Evolutionary conservation across 2,888 invertebrate genomes (phyloP).

Genomic region (Melanotus villosus): DNA sequence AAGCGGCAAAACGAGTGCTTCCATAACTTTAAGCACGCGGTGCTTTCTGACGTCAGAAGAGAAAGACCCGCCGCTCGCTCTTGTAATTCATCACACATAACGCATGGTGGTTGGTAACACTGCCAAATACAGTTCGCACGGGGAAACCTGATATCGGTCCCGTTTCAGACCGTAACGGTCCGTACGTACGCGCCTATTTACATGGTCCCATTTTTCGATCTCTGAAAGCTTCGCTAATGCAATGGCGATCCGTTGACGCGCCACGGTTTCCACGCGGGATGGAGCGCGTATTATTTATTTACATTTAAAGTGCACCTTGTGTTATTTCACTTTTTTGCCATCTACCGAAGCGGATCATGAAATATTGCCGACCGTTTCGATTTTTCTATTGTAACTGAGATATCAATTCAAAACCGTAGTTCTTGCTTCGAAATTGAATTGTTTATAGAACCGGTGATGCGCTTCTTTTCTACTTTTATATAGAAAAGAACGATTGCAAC

Average conservation of each 20-base stretch:
- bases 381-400: conserved; percentile 44
- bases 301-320: conserved; percentile 45
- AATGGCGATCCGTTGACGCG: conserved; percentile 32
- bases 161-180: conserved; percentile 40
- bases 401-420: conserved; percentile 32
- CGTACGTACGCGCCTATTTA: conserved; percentile 16
- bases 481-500: too few relatives aligned
- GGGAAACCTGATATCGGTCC: conserved; percentile 53
- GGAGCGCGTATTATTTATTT: conserved; percentile 45
- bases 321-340: conserved; percentile 43
- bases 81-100: conserved; percentile 58
- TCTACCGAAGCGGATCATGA: conserved; percentile 44
- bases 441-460: conserved; percentile 3
- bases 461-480: too few relatives aligned
- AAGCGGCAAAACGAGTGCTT: conserved; percentile 52
- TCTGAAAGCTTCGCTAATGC: conserved; percentile 10
- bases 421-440: conserved; percentile 25
- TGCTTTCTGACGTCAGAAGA: conserved; percentile 53
- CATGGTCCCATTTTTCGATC: conserved; percentile 12
- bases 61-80: conserved; percentile 44
- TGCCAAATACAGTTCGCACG: conserved; percentile 56
- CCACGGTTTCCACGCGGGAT: conserved; percentile 14
- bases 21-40: conserved; percentile 53
- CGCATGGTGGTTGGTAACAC: conserved; percentile 55
- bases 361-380: conserved; percentile 35